Evolutionary conservation across 2,888 invertebrate species (phyloP).

Genomic region (Drosophila paramelanica): DNA sequence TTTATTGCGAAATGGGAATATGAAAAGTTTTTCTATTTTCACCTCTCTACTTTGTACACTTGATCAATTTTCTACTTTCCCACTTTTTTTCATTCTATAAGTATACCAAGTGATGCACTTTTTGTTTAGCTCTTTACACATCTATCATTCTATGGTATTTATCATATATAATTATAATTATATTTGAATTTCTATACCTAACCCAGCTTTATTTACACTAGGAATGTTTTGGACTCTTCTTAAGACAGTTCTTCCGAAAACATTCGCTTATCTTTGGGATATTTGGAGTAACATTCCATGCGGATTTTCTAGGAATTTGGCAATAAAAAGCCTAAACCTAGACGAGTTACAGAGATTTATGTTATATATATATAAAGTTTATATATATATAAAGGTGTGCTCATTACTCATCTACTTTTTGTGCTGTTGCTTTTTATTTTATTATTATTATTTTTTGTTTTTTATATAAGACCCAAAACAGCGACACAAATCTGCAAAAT

Average conservation of each 20-base stretch:
- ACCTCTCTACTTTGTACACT: too few relatives aligned
- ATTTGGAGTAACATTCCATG: constrained; percentile 30
- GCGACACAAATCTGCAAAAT: constrained; percentile 55
- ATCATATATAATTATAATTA: not conserved
- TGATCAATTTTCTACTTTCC: too few relatives aligned
- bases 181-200: not conserved
- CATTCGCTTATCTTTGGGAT: constrained; percentile 7
- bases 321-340: constrained; percentile 12
- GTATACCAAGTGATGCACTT: too few relatives aligned
- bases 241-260: constrained; percentile 17
- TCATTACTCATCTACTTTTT: constrained; percentile 70
- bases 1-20: too few relatives aligned
- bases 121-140: not conserved
- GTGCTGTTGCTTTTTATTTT: constrained; percentile 7
- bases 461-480: constrained; percentile 61
- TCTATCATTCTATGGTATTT: not conserved
- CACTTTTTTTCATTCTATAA: too few relatives aligned
- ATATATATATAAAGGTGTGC: constrained; percentile 49
- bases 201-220: not conserved
- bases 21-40: too few relatives aligned
- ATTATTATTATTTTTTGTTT: constrained; percentile 33
- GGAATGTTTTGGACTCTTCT: not conserved
- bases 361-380: not conserved
- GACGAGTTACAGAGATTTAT: not conserved
- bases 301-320: constrained; percentile 45